Evolutionary conservation across 2,888 invertebrate species (phyloP).

Genomic region (Tipula lateralis): DNA sequence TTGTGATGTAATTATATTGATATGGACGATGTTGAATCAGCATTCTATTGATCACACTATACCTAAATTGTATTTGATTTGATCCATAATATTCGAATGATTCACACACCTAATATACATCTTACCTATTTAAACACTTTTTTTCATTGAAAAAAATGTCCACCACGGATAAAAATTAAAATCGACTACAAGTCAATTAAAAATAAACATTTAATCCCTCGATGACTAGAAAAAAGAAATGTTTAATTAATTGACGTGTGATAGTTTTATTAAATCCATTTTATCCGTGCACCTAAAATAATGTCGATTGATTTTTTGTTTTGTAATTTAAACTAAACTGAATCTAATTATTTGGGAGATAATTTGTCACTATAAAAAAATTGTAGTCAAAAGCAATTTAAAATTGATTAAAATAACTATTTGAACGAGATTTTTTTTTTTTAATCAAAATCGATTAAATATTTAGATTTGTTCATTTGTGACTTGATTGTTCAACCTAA

Average conservation of each 20-base stretch:
- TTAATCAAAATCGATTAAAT: conserved; percentile 19
- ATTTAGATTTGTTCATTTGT: conserved; percentile 24
- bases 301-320: not conserved
- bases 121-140: not conserved
- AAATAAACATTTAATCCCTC: not conserved
- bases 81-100: too few relatives aligned
- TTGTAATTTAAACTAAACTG: not conserved
- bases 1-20: too few relatives aligned
- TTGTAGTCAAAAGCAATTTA: not conserved
- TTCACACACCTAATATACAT: not conserved
- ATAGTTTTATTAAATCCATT: not conserved
- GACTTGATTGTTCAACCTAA: conserved; percentile 15
- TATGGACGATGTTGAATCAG: too few relatives aligned
- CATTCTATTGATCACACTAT: too few relatives aligned
- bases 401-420: conserved; percentile 7
- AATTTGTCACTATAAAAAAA: conserved; percentile 3
- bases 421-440: conserved; percentile 4
- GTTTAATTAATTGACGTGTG: not conserved
- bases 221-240: not conserved
- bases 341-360: not conserved
- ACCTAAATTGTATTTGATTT: too few relatives aligned
- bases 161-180: not conserved
- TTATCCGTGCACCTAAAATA: not conserved
- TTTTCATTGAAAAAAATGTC: not conserved
- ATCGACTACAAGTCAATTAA: conserved; percentile 13